Percentiles rank a stretch among this genome's conserved stretches.
phyloP scores from a whole-genome alignment of 2,113 vertebrate genomes.

The Dryoscopus gambensis region DNA sequence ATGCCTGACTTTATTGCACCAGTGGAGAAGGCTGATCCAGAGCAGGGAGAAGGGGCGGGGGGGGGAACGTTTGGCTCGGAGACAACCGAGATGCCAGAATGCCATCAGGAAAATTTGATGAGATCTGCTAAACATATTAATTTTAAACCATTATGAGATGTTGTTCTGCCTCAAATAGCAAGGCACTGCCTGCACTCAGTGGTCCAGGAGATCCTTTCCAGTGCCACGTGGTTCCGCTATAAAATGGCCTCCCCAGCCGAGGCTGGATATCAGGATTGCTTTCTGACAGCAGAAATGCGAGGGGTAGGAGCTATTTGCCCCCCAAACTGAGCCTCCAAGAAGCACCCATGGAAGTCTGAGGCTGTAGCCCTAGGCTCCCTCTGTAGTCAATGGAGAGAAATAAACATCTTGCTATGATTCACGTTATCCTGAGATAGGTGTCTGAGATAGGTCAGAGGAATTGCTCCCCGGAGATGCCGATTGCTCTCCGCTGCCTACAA shows the following conservation, averaged over 20 bases:
- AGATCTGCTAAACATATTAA: not conserved
- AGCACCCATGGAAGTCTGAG: conserved; percentile 12
- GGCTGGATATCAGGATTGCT: not conserved
- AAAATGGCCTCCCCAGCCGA: not conserved
- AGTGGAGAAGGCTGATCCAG: conserved; percentile 10
- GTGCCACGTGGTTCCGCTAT: not conserved
- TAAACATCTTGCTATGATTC: conserved; percentile 62
- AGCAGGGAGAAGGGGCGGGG: not conserved
- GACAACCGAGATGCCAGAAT: not conserved
- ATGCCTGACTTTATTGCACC: conserved; percentile 61
- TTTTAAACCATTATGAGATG: not conserved
- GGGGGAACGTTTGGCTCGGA: not conserved
- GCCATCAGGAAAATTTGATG: conserved; percentile 13
- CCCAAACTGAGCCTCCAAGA: not conserved
- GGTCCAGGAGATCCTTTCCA: not conserved
- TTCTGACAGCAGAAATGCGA: not conserved
- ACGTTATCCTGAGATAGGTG: conserved; percentile 61
- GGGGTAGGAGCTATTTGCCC: not conserved
- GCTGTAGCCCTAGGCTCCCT: conserved; percentile 62
- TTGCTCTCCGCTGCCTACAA: conserved; percentile 44
- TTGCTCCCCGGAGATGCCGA: conserved; percentile 29
- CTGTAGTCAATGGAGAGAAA: conserved; percentile 61
- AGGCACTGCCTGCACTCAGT: not conserved
- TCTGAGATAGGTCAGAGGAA: conserved; percentile 62
- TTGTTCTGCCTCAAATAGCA: not conserved